Base-by-base conservation (phyloP, 2,888 invertebrate species). In the Leptopilina myrica region DNA sequence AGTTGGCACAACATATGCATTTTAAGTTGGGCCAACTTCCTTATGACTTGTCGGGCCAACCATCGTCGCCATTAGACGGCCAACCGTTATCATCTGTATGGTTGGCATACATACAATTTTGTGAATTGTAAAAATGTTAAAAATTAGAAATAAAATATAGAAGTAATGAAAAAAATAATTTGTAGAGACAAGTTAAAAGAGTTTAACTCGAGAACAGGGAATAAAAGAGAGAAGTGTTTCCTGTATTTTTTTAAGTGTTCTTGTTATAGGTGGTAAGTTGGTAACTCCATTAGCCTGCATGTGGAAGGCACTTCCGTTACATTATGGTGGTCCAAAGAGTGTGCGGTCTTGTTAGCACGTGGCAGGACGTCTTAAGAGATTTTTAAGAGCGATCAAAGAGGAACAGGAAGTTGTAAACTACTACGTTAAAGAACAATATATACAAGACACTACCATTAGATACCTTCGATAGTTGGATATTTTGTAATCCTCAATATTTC, bases 371-470 rank as follows among this genome's bases (percentile, higher is more conserved):
- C 64, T 76, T 76, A 12, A 26, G 53, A 53, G 76, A 64, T 40
- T 49, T 33, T 56, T 69, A 76, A 73, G 81, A 79, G 80, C 76
- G 33, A 33, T 40, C n/a, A 66, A 64, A 76, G 80, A 80, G 81
- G 80, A 83, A 79, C 56, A 83, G 79, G 82, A 82, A 82, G 76
- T 75, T 53, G 75, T 64, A 80, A 69, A 69, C 69, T 33, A 53
- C 53, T 53, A 33, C 8, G 43, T 43, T 14, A 8, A 69, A 14
- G 49, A 69, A 69, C 69, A 69, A 69, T 43, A 4, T 33, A 43
- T 56, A 53, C 66, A 69, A 56, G 69, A 69, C 53, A 69, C 69
- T n/a, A 9, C 20, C 49, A 49, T 49, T 49, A 49, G 49, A 6
- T 14, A 62, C 8, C 59, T 15, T 7, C 26, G 20, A 67, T 69